Conservation (phyloP, 2,797 vertebrate species). For the Mico argentatus region DNA sequence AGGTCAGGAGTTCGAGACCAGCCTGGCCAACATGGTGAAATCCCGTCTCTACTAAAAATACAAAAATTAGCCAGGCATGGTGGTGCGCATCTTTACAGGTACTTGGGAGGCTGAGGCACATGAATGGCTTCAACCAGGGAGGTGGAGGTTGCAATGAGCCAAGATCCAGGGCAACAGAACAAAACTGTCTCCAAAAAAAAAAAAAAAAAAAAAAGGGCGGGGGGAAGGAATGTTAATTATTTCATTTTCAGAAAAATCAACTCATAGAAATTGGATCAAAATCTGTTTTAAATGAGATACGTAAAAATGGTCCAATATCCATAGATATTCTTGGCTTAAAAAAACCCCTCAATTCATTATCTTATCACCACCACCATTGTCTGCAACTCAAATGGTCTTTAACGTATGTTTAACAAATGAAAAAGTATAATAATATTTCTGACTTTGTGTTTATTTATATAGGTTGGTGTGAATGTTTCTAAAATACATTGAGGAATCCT, state of each 20-base stretch:
- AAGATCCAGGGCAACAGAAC: not conserved
- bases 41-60: not conserved
- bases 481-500: conserved; percentile 78
- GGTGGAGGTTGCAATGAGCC: not conserved
- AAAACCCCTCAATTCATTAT: not conserved
- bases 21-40: not conserved
- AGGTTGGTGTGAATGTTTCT: conserved; percentile 80
- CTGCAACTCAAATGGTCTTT: conserved; percentile 67
- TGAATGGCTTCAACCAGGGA: not conserved
- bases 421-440: conserved; percentile 63
- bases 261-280: not conserved
- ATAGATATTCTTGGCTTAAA: not conserved
- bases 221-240: not conserved
- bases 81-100: not conserved
- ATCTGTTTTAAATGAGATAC: not conserved
- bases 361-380: not conserved
- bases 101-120: not conserved
- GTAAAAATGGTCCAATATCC: conserved; percentile 33
- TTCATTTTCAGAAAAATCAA: conserved; percentile 55
- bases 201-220: too few species aligned
- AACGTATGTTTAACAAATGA: conserved; percentile 82
- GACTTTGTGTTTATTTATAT: conserved; percentile 76
- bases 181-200: not conserved
- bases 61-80: not conserved
- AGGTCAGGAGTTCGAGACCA: not conserved